Percentiles rank a stretch among this genome's conserved stretches.
These are phyloP conservation scores for Poeciliopsis infans DNA, from an alignment of 2,797 vertebrate genomes.

Conservation along the genomic window DNA sequence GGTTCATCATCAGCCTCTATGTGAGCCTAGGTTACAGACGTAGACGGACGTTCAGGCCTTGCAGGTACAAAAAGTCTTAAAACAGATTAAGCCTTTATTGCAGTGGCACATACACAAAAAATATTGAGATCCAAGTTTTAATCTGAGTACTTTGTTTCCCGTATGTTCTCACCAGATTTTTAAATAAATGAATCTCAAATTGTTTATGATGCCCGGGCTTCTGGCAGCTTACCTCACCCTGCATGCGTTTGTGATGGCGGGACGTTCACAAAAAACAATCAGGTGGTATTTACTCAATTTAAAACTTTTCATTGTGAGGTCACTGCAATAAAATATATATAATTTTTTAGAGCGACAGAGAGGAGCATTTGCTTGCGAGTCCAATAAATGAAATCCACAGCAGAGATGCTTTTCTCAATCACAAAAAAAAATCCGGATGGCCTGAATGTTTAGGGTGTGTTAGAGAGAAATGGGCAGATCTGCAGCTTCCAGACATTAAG, in stretches of 20 bases:
- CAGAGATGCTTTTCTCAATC: neutral
- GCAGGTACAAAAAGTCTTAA: neutral
- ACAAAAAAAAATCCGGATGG: slow-evolving; percentile 22
- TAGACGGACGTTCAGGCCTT: neutral
- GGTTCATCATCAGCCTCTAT: neutral
- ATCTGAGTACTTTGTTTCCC: neutral
- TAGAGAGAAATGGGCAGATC: neutral
- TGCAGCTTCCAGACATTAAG: neutral
- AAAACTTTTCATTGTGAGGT: neutral
- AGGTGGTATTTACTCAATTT: neutral
- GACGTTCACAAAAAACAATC: neutral
- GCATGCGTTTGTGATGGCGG: neutral
- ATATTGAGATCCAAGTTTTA: neutral
- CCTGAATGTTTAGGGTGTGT: slow-evolving; percentile 18
- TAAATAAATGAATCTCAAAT: slow-evolving; percentile 3
- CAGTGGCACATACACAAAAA: neutral
- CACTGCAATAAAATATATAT: neutral
- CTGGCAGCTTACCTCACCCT: neutral
- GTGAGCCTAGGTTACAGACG: neutral
- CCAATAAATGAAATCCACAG: neutral
- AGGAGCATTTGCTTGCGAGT: neutral
- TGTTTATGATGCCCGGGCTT: neutral
- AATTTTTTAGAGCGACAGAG: too few species aligned
- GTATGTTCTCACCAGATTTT: neutral
- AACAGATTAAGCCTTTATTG: neutral